Conservation (phyloP, 2,888 invertebrate genomes). For the Myathropa florea region DNA sequence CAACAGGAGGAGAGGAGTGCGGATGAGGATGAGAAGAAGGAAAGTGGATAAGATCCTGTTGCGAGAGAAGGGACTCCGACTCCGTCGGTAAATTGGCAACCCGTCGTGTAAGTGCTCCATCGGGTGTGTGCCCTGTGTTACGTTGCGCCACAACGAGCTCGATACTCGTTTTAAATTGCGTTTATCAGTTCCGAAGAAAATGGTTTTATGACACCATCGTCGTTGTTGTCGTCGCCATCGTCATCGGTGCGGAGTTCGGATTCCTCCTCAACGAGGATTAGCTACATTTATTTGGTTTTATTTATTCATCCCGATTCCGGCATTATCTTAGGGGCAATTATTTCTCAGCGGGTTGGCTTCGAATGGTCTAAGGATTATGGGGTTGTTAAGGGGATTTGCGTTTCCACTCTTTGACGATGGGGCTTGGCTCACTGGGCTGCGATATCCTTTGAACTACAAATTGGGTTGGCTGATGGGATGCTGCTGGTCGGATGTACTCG, state of each 20-base stretch:
- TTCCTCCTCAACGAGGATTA: constrained; percentile 18
- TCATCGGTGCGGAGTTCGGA: not conserved
- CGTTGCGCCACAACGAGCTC: constrained; percentile 18
- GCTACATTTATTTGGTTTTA: constrained; percentile 53
- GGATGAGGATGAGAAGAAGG: not conserved
- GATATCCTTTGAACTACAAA: not conserved
- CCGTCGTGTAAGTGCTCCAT: constrained; percentile 43
- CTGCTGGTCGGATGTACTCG: not conserved
- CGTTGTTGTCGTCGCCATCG: not conserved
- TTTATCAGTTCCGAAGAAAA: constrained; percentile 48
- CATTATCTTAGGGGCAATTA: constrained; percentile 28
- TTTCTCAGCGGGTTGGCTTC: constrained; percentile 20
- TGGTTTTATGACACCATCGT: constrained; percentile 36
- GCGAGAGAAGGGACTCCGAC: constrained; percentile 16
- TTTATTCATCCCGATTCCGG: constrained; percentile 39
- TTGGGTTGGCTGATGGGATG: not conserved
- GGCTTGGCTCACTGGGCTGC: not conserved
- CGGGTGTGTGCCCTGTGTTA: not conserved
- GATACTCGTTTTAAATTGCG: constrained; percentile 57
- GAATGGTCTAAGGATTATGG: constrained; percentile 17
- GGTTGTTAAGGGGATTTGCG: constrained; percentile 24
- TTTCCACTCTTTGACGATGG: not conserved
- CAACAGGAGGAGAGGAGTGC: not conserved
- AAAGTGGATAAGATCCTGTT: constrained; percentile 19
- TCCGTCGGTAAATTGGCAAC: constrained; percentile 59